Evolutionary conservation across 2,797 vertebrate species (phyloP), one percentile per base, ranked within the genome.

Genomic region (Urophycis tenuis): DNA sequence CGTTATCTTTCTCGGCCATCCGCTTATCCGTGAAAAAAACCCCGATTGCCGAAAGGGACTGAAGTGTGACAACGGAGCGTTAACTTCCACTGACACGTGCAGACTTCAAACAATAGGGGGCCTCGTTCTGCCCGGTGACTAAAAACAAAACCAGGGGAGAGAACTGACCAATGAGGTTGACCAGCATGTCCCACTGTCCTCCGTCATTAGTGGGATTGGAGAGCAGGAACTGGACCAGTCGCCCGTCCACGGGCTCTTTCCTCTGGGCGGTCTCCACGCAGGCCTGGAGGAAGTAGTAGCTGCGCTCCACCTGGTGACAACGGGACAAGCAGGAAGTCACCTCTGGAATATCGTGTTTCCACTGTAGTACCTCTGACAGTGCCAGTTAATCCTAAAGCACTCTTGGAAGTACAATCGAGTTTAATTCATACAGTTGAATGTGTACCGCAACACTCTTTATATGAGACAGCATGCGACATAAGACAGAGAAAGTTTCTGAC

Each of bases 161-260:
- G 64, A 79, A 87, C 95, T 92, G 86, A 99, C 97, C 97, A 77
- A 99, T 94, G 77, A 99, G 94, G 84, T 99, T 99, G 81, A 98
- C 97, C 88, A 99, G 85, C 98, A 99, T 99, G 85, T 98, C 96
- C 98, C 97, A 99, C 80, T 99, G 98, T 67, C 98, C 98, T 74
- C 98, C 98, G 39, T 99, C 98, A 64, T 96, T 98, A 0, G 94
- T 94, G 73, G 98, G 97, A 87, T 99, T 99, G 72, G 91, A 91
- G 39, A 99, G 95, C 83, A 99, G 91, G 87, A 95, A 99, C 79
- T 99, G 98, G 45, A 96, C 87, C 81, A 99, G 91, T 14, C 98
- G 94, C 29, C 97, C 95, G 41, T 98, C 97, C 74, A 98, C 94
- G 0, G 95, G 94, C 85, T 99, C 96, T 45, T 97, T 95, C 81